These are phyloP conservation scores for Alloplasta piceator DNA, from an alignment of 2,888 invertebrate genomes.

Conservation along the genomic window DNA sequence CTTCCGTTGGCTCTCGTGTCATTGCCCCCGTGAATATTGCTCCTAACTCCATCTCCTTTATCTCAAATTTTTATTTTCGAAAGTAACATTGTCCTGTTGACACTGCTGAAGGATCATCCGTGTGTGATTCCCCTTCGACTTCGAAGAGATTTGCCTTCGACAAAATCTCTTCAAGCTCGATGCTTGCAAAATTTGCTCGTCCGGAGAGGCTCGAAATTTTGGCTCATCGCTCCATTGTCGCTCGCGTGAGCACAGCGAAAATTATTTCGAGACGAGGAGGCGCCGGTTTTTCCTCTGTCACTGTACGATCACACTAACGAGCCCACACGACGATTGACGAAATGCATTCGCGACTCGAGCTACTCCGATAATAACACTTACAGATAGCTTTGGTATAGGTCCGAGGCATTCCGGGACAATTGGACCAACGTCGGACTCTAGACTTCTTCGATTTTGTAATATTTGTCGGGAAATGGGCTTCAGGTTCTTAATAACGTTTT, in stretches of 20 bases:
- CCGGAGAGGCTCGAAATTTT: conserved; percentile 25
- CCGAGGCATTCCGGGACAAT: no score
- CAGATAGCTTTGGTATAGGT: no score
- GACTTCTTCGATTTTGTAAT: no score
- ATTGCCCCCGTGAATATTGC: conserved; percentile 43
- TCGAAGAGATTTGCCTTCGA: background rate
- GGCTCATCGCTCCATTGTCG: conserved; percentile 39
- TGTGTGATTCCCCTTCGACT: background rate
- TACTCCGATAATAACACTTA: background rate
- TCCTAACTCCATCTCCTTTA: conserved; percentile 8
- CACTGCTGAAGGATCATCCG: conserved; percentile 28
- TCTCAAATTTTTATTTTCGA: background rate
- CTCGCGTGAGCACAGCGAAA: conserved; percentile 7
- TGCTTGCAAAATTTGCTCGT: conserved; percentile 9
- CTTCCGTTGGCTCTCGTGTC: conserved; percentile 40
- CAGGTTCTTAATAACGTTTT: no score
- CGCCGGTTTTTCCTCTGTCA: conserved; percentile 67
- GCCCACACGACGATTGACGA: conserved; percentile 80
- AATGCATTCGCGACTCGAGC: conserved; percentile 77
- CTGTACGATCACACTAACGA: conserved; percentile 78
- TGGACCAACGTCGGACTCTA: no score
- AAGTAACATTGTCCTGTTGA: conserved; percentile 35
- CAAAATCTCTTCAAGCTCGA: background rate
- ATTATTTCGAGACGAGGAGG: conserved; percentile 63
- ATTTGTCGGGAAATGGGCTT: no score